Conservation (phyloP, 2,113 vertebrate species). For the human region GRCh38 chr14:30234501-30235000, state of each 20-base stretch:
- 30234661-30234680: slow-evolving; percentile 13
- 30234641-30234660: slow-evolving; percentile 32
- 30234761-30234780: slow-evolving; percentile 8
- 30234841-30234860: neutral
- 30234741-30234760: slow-evolving; percentile 30
- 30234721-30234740: slow-evolving; percentile 23
- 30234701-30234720: slow-evolving; percentile 33
- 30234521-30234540: neutral
- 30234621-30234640: neutral
- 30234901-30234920: neutral
- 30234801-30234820: neutral
- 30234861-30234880: neutral
- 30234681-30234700: neutral
- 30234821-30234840: slow-evolving; percentile 33
- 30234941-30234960: neutral
- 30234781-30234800: neutral
- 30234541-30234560: neutral
- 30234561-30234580: slow-evolving; percentile 22
- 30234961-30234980: neutral
- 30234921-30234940: slow-evolving; percentile 8
- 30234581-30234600: slow-evolving; percentile 5
- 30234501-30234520: neutral
- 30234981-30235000: slow-evolving; percentile 36
- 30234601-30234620: slow-evolving; percentile 25
- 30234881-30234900: slow-evolving; percentile 33